A percentile compares a stretch with the other conserved stretches of the same genome.
These are phyloP conservation scores for Bufo bufo DNA, from an alignment of 2,113 vertebrate genomes.

Conservation along the genomic window DNA sequence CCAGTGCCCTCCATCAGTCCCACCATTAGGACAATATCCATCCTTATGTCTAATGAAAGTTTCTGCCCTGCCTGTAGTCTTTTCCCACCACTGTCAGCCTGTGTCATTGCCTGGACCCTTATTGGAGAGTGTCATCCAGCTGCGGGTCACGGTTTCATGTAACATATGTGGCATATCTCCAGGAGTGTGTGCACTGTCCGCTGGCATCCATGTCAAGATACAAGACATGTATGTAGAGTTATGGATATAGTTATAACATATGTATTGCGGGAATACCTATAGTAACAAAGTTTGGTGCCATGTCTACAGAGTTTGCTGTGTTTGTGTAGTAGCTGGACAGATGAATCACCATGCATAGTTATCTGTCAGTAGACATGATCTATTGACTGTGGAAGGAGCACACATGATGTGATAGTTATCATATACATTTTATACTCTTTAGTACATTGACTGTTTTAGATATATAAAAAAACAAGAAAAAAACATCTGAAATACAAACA, in stretches of 20 bases:
- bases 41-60: not conserved
- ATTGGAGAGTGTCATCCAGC: not conserved
- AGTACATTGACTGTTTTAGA: too few species aligned
- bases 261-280: not conserved
- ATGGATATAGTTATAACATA: not conserved
- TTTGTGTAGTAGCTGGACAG: not conserved
- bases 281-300: not conserved
- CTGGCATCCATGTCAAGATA: not conserved
- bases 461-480: too few species aligned
- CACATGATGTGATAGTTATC: too few species aligned
- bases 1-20: not conserved
- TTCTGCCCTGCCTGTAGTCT: not conserved
- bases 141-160: not conserved
- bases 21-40: not conserved
- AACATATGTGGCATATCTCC: not conserved
- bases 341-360: not conserved
- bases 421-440: too few species aligned
- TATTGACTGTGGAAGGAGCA: too few species aligned
- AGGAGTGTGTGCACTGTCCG: not conserved
- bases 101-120: constrained; percentile 41
- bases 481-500: too few species aligned
- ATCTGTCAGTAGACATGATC: too few species aligned
- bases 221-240: too few species aligned
- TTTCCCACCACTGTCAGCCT: not conserved
- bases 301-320: not conserved